Base-by-base conservation (phyloP, 2,888 invertebrate genomes). In the Scaptomyza flava region DNA sequence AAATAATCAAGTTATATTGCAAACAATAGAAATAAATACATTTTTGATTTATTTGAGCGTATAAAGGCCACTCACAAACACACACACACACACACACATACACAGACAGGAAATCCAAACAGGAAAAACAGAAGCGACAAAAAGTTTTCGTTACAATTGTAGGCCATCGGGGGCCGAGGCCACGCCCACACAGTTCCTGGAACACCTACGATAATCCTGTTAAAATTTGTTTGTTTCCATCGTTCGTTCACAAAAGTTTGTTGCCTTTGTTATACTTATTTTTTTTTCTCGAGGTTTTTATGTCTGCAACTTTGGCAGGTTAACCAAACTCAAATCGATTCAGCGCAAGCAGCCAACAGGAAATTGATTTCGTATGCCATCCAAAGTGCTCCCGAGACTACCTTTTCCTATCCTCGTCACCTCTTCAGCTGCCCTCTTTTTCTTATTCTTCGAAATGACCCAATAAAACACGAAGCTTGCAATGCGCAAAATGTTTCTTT, bases 311-410 rank as follows among this genome's bases (percentile, higher is more conserved):
- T 86, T 86, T 81, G 74, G 80, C 88, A 87, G 87, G 88, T 87
- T 83, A 83, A 83, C 83, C 87, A 87, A 83, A 87, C 86, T 87
- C 72, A 85, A 83, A 83, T 87, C 88, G 87, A 87, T 83, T 83
- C 77, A 78, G 78, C 51, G 64, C 20, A 50, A 76, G 64, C 62
- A 68, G 56, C 72, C 64, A 57, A 65, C 77, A 71, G 68, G 87
- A 86, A 81, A 81, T 81, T 81, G 81, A 81, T 81, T 84, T 81
- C 77, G 85, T 83, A 86, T 81, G 75, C 68, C 78, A 54, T 53
- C 72, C 59, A 54, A 50, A 59, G 51, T 20, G 31, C 33, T 17
- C 17, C 31, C 31, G 11, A 31, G 7, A 5, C n/a, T 17, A 9
- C 34, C n/a, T 20, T 9, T 38, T n/a, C 12, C 4, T 23, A 8